Conservation (phyloP, 2,888 invertebrate species). For the Epistrophe eligans region DNA sequence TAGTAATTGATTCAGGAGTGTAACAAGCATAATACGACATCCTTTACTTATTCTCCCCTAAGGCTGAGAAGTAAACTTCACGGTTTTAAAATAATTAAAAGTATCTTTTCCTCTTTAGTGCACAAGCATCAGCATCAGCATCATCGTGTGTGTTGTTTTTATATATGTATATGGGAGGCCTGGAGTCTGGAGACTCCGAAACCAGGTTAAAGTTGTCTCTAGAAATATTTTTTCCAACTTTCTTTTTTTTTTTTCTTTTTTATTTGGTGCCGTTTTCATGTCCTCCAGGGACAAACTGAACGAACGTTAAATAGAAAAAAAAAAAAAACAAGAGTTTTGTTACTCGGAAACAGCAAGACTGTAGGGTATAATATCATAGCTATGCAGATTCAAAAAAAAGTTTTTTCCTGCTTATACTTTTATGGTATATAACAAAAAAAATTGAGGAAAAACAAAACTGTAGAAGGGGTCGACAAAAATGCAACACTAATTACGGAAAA, state of each 20-base stretch:
- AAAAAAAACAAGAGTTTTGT: slow-evolving; percentile 56
- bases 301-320: slow-evolving; percentile 31
- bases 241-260: slow-evolving; percentile 9
- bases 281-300: slow-evolving; percentile 51
- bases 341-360: slow-evolving; percentile 56
- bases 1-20: slow-evolving; percentile 62
- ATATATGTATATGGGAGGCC: background rate
- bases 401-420: slow-evolving; percentile 23
- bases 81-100: slow-evolving; percentile 70
- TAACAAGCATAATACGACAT: slow-evolving; percentile 41
- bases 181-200: slow-evolving; percentile 24
- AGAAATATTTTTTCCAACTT: slow-evolving; percentile 23
- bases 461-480: slow-evolving; percentile 30
- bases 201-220: slow-evolving; percentile 64
- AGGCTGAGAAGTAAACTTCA: slow-evolving; percentile 48
- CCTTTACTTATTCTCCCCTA: slow-evolving; percentile 23
- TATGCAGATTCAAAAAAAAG: slow-evolving; percentile 55
- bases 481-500: slow-evolving; percentile 73
- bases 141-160: slow-evolving; percentile 1
- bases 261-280: slow-evolving; percentile 23
- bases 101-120: slow-evolving; percentile 13
- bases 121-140: background rate
- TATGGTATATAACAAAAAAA: slow-evolving; percentile 14
- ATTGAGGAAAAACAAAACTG: slow-evolving; percentile 18
- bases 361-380: slow-evolving; percentile 51